Conservation (phyloP, 2,888 invertebrate species). For the Polydrusus cervinus region DNA sequence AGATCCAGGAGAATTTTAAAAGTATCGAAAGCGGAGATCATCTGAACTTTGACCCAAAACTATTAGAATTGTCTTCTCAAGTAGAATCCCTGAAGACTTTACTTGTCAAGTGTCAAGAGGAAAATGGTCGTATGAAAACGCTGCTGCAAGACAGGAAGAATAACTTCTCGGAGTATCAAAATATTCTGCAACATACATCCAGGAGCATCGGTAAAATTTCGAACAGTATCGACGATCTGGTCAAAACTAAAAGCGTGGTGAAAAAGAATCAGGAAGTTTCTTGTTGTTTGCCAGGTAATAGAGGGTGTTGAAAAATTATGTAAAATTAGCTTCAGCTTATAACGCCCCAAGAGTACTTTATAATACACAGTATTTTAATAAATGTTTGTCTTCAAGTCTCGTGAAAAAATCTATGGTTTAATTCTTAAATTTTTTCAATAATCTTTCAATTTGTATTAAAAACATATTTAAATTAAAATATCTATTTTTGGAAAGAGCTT, state of each 20-base stretch:
- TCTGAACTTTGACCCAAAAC: constrained; percentile 15
- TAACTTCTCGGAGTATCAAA: constrained; percentile 11
- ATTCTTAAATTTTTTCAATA: too few relatives aligned
- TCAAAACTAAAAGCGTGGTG: neutral
- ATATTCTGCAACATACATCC: constrained; percentile 1
- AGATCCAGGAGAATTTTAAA: constrained; percentile 1
- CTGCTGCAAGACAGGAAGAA: constrained; percentile 20
- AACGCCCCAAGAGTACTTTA: too few relatives aligned
- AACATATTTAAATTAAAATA: too few relatives aligned
- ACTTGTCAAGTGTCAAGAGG: constrained; percentile 18
- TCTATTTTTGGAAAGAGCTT: too few relatives aligned
- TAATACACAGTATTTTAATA: too few relatives aligned
- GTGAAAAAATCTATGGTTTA: too few relatives aligned
- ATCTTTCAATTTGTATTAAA: too few relatives aligned
- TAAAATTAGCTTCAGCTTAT: too few relatives aligned
- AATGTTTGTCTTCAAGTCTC: too few relatives aligned
- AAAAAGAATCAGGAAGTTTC: neutral
- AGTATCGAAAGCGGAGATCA: constrained; percentile 25
- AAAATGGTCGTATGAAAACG: constrained; percentile 28
- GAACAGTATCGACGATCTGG: neutral
- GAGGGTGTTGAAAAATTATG: neutral
- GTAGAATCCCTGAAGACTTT: constrained; percentile 25
- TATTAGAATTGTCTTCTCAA: constrained; percentile 11
- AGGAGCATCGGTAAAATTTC: constrained; percentile 8
- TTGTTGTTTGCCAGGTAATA: neutral